Evolutionary conservation across 2,888 invertebrate genomes (phyloP), one percentile per base, ranked within the genome.

Genomic region (Unio delphinus): DNA sequence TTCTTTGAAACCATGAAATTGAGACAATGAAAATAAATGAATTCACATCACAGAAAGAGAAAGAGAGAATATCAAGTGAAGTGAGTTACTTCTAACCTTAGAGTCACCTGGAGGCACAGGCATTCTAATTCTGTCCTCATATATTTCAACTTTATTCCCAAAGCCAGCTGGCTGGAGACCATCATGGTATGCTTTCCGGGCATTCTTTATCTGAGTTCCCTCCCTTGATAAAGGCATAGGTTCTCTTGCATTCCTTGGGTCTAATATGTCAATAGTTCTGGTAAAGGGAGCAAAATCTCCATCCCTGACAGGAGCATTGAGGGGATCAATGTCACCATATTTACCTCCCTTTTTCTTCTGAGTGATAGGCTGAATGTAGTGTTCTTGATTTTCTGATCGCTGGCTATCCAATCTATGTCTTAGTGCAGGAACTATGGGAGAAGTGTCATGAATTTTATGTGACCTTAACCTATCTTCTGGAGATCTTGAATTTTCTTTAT

Each of bases 221-320:
- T 90, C 90, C 63, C 90, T 72, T 34, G 89, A 89, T 55, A 88
- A 65, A 4, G 84, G 88, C 67, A 89, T 55, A 2, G 88, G 87
- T 7, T 81, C 83, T 20, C 83, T 84, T 1, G 89, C 88, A 59
- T 80, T 77, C 4, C 85, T 79, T 4, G 90, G 90, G 72, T 89
- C 88, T 15, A 90, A 81, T 17, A 89, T 78, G 65, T 87, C 87
- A n/a, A 83, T 81, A 54, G 88, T 88, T 55, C 89, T 80, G 34
- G 85, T 84, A 76, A 89, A 88, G 23, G 89, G 89, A 55, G 89
- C 79, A 76, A 89, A 89, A 26, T 88, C 86, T 55, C 78, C 80
- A 61, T 79, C 70, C 18, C 71, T 67, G 30, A 81, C 76, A 30
- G 80, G 79, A 26, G 66, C 69, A 26, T 74, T 70, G 8, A 82